A percentile compares a stretch with the other conserved stretches of the same genome.
Conservation (phyloP, 2,113 vertebrate genomes). For the Charadrius vociferus region DNA sequence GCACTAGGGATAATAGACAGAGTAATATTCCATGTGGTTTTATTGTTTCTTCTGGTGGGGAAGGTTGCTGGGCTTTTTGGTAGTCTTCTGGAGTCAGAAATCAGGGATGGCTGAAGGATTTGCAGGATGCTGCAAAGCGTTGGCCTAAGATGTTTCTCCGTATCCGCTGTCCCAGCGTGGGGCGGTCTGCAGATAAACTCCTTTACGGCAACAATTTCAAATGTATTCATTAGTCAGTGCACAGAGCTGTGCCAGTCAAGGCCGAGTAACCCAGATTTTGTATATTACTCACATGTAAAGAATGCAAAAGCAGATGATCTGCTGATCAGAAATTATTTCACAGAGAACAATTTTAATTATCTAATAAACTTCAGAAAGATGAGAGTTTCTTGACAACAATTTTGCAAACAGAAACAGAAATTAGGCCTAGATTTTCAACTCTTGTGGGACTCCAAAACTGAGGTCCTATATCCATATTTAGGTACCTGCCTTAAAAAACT, state of each 20-base stretch:
- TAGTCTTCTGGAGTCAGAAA: neutral
- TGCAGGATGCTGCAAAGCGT: neutral
- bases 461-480: neutral
- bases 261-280: constrained; percentile 6
- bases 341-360: constrained; percentile 17
- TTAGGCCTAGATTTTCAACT: constrained; percentile 48
- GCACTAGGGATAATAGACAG: neutral
- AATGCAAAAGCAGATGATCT: constrained; percentile 3
- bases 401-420: constrained; percentile 56
- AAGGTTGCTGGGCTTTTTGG: neutral
- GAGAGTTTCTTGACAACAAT: neutral
- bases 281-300: neutral
- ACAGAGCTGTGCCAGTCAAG: neutral
- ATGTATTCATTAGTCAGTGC: neutral
- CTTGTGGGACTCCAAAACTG: constrained; percentile 7
- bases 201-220: neutral
- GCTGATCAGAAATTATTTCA: constrained; percentile 41
- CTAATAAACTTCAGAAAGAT: constrained; percentile 34
- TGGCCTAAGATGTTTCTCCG: neutral
- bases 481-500: neutral
- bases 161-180: neutral
- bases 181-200: neutral
- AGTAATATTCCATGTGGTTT: neutral
- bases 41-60: neutral
- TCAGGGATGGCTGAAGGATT: neutral